phyloP scores from a whole-genome alignment of 35 echinoderm and acorn worm genomes.

The Patiria miniata region DNA sequence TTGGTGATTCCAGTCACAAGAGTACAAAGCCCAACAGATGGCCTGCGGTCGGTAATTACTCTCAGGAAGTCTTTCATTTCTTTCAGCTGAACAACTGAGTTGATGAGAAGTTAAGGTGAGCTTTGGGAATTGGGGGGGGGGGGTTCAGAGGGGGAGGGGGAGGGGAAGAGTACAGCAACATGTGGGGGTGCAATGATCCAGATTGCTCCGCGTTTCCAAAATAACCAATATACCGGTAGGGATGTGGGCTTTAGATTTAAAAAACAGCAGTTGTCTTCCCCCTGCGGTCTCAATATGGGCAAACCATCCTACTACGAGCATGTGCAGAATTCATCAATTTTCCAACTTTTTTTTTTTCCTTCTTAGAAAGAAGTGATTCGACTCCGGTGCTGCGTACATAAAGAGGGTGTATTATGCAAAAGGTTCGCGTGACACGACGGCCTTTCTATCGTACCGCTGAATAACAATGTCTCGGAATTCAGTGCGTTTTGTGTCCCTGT shows the following conservation, averaged over 20 bases:
- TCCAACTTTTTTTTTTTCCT: too few relatives aligned
- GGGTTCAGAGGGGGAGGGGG: too few relatives aligned
- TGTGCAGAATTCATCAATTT: conserved; percentile 15
- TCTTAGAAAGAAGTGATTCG: too few relatives aligned
- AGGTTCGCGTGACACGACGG: not conserved
- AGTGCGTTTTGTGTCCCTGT: not conserved
- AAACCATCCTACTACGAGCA: not conserved
- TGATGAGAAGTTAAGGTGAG: conserved; percentile 14
- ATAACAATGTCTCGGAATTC: conserved; percentile 2
- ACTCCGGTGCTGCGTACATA: not conserved
- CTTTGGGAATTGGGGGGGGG: too few relatives aligned
- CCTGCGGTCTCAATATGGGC: not conserved
- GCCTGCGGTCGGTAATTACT: not conserved
- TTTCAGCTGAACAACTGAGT: not conserved
- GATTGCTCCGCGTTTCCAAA: too few relatives aligned
- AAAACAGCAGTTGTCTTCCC: too few relatives aligned
- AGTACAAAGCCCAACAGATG: too few relatives aligned
- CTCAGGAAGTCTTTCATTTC: conserved; percentile 14
- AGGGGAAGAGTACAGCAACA: too few relatives aligned
- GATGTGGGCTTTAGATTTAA: too few relatives aligned
- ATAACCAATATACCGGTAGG: too few relatives aligned
- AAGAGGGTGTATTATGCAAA: not conserved
- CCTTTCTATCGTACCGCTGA: not conserved
- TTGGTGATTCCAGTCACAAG: too few relatives aligned
- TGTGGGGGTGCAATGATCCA: conserved; percentile 6